Base-by-base conservation (phyloP, 2,888 invertebrate genomes). In the Kuschelorhynchus macadamiae region DNA sequence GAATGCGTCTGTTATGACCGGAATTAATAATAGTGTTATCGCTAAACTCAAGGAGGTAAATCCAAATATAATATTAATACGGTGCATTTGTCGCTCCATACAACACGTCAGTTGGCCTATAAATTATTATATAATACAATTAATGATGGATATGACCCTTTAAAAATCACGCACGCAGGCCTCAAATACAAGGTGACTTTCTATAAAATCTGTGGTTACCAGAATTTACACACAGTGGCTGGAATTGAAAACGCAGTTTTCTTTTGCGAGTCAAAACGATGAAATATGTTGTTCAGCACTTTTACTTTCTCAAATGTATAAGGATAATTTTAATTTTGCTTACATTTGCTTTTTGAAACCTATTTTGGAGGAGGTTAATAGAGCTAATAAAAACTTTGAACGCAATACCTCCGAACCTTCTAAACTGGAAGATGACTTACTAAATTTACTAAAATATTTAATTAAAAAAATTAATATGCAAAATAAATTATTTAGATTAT, bases 1-100 rank as follows among this genome's bases (percentile, higher is more conserved):
- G 56, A 81, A 81, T 72, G 79, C 78, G 1, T 74, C 77, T 16
- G 80, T 78, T 1, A 81, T 82, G 80, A 67, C 71, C 7, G 81
- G 81, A 3, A 71, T 79, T 4, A 81, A 81, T 67, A 78, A 77
- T 67, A 79, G 81, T 0, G 80, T 81, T 2, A 71, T 75, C 71
- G 61, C 71, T 21, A 75, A 72, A 76, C 44, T 81, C 52, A 81
- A 80, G 76, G 50, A 57, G 62, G 72, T 76, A 12, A 32, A 75
- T 8, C 78, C 79, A 17, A 59, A 76, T 60, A 32, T 73, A 36
- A 30, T 67, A 14, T 53, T 72, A 21, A 32, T 67, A 12, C 18
- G 61, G 9, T 71, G 81, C 70, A 70, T 81, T 1, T 81, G 81
- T 62, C 81, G 81, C 69, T 80, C 79, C 68, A 66, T 12, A 69